Percentiles rank a stretch among this genome's conserved stretches.
These are phyloP conservation scores for Clinocottus analis DNA, from an alignment of 2,113 vertebrate genomes.

Conservation along the genomic window DNA sequence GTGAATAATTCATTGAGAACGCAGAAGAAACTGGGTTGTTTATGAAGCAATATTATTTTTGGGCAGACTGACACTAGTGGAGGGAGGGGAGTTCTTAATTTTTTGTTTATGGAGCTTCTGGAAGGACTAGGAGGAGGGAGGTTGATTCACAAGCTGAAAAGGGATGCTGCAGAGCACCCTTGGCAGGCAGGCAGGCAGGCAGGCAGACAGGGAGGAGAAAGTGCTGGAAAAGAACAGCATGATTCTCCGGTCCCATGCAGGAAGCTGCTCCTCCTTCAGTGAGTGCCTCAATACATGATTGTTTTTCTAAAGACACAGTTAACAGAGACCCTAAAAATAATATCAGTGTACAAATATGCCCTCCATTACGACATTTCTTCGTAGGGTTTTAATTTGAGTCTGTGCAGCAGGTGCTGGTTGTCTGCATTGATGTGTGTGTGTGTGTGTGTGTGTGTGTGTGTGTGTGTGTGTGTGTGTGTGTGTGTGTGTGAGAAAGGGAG, in stretches of 20 bases:
- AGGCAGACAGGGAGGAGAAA: conserved; percentile 62
- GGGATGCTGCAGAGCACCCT: conserved; percentile 70
- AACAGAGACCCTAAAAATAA: conserved; percentile 11
- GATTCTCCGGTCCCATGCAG: conserved; percentile 46
- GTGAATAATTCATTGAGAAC: conserved; percentile 70
- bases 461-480: background rate
- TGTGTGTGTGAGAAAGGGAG: background rate
- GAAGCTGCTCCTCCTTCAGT: conserved; percentile 39
- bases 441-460: background rate
- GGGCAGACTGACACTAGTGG: conserved; percentile 38
- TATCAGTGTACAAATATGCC: background rate
- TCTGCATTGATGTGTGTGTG: background rate
- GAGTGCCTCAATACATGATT: conserved; percentile 9
- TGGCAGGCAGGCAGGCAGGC: conserved; percentile 43
- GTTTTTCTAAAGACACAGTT: conserved; percentile 5
- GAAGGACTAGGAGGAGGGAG: conserved; percentile 24
- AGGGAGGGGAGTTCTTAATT: background rate
- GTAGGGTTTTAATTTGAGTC: background rate
- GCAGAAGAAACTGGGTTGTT: conserved; percentile 23
- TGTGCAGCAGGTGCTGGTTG: conserved; percentile 20
- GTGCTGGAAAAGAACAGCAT: conserved; percentile 69
- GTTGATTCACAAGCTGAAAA: conserved; percentile 63
- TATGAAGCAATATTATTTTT: conserved; percentile 52
- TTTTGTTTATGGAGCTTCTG: background rate
- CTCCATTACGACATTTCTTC: background rate